Evolutionary conservation across 2,888 invertebrate species (phyloP), one percentile per base, ranked within the genome.

Genomic region (Troglohyphantes excavatus): DNA sequence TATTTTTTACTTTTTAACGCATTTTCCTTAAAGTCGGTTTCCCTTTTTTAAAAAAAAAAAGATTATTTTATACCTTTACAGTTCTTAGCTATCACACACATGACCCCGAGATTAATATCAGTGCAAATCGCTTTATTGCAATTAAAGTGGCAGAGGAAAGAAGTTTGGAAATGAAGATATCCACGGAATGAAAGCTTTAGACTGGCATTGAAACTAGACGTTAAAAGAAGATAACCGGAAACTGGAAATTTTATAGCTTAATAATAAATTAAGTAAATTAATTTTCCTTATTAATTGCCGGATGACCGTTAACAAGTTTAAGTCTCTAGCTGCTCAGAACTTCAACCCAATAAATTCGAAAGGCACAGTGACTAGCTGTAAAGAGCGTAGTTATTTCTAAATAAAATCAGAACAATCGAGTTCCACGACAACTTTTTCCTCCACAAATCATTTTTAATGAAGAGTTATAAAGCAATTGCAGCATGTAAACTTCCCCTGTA

Each of bases 361-460:
- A 13, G 46, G 2, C 17, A 17, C 11, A 46, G 46, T 13, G 17
- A 46, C 46, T 13, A 17, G 17, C 9, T 33, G 11, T 46, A 7
- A 17, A 46, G 2, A 46, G 6, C 17, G 11, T 17, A 46, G 17
- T 17, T 46, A 17, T 7, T 46, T 46, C 6, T 17, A 46, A 17
- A 17, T 17, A 9, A 46, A 46, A 46, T 46, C 11, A 46, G 46
- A 46, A 46, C 13, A 13, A 46, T 17, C 2, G 2, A 9, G 2
- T 7, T 7, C 46, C 46, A 17, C 17, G 46, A 9, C 11, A 46
- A 46, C 13, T 46, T 43, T 72, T 26, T 23, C 33, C 21, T 21
- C 39, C 1, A 43, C 46, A 6, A 19, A 39, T 26, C 11, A 43
- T n/a, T 72, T 72, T 72, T 72, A 72, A 59, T 75, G 9, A 59